These are phyloP conservation scores for Anolis apletophallus DNA, from an alignment of 2,797 vertebrate species.

Conservation along the genomic window DNA sequence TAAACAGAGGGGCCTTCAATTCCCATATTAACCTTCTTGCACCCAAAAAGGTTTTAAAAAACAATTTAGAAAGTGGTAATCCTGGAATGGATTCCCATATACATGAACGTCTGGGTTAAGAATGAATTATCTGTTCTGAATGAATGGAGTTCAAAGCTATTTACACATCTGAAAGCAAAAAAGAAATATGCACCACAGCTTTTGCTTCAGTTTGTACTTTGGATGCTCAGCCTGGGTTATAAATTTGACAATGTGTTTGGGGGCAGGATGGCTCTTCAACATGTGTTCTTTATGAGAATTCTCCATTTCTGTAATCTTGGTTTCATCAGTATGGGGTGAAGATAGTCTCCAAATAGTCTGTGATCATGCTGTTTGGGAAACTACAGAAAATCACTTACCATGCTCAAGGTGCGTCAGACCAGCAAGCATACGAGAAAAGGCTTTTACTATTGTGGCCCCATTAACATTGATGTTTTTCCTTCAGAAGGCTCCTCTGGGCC, in stretches of 20 bases:
- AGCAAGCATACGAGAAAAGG: neutral
- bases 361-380: neutral
- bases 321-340: neutral
- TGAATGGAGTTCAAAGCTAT: neutral
- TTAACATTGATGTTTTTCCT: neutral
- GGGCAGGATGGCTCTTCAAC: neutral
- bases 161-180: neutral
- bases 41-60: too few species aligned
- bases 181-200: too few species aligned
- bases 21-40: too few species aligned
- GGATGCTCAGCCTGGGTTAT: neutral
- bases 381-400: neutral
- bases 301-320: neutral
- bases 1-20: too few species aligned
- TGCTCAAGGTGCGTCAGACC: neutral
- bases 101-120: too few species aligned
- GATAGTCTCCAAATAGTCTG: neutral
- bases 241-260: neutral
- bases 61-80: too few species aligned
- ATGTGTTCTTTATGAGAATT: neutral
- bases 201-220: neutral
- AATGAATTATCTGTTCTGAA: conserved; percentile 14
- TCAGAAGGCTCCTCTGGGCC: neutral
- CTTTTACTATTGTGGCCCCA: neutral
- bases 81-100: too few species aligned